phyloP scores from a whole-genome alignment of 2,797 vertebrate species.

The Pangasius sanitwongsei region DNA sequence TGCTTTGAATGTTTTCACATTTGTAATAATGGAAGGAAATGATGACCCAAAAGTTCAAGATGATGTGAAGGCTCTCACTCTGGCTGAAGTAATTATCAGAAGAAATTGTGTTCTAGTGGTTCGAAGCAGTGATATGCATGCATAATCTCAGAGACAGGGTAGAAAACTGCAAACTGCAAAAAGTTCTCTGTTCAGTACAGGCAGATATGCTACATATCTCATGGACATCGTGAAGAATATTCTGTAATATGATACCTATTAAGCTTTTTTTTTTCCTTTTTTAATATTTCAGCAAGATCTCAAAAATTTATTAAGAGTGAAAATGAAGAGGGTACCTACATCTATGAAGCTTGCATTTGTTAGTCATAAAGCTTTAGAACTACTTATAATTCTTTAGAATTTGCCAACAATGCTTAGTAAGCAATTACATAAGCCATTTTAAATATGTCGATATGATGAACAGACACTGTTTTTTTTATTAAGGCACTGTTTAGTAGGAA shows the following conservation, averaged over 20 bases:
- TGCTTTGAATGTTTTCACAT: slow-evolving; percentile 71
- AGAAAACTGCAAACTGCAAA: slow-evolving; percentile 31
- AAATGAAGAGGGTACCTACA: not conserved
- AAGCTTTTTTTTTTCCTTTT: not conserved
- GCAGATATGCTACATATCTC: not conserved
- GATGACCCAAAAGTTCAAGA: slow-evolving; percentile 47
- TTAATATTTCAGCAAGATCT: not conserved
- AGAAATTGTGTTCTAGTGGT: slow-evolving; percentile 32
- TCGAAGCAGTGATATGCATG: slow-evolving; percentile 36
- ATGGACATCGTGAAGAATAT: not conserved
- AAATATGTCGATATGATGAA: not conserved
- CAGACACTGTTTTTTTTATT: not conserved
- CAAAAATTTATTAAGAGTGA: not conserved
- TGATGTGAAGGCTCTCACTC: slow-evolving; percentile 45
- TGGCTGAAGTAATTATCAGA: slow-evolving; percentile 45
- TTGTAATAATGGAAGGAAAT: slow-evolving; percentile 65
- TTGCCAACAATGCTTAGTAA: not conserved
- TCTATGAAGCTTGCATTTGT: not conserved
- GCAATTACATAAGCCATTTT: not conserved
- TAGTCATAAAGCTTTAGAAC: not conserved
- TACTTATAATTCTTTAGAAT: not conserved
- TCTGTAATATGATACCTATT: not conserved
- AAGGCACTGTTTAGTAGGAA: not conserved
- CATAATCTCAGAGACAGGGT: slow-evolving; percentile 37
- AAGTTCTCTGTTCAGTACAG: not conserved